Base-by-base conservation (phyloP, 1,140 invertebrate genomes). In the honey bee (Apis mellifera) region DNA sequence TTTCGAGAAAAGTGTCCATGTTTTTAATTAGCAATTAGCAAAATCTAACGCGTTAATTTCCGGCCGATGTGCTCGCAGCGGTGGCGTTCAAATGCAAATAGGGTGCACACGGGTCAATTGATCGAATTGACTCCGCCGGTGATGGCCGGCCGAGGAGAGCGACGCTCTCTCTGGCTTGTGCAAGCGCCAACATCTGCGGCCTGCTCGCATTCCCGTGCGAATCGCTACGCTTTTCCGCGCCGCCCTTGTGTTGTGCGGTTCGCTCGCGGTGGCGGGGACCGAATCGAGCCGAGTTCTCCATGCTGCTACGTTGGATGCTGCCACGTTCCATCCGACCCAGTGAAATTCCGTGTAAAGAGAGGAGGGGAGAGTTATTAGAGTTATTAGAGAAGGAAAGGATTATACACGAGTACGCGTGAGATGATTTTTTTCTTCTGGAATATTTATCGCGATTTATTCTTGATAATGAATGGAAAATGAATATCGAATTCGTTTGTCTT, bases 11-110 rank as follows among this genome's bases (percentile, higher is more conserved):
- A 21, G 70, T 19, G 23, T 64, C 32, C 42, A 11, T 91, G 91
- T 93, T 94, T 94, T 94, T 93, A 94, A 93, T 94, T 92, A 93
- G 92, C 92, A 94, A 93, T 94, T 94, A 93, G 90, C 89, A 88
- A 42, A 42, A 88, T 89, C 92, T 91, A 93, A 92, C 92, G 91
- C 92, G 93, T 93, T 93, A 93, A 93, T 94, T 94, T 93, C 93
- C 91, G 91, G 87, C 84, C 92, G 89, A 91, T 92, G 88, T 92
- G 89, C 91, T 90, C 32, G 32, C 32, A 7, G 4, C 5, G 5
- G 32, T 5, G 32, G 32, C 4, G 32, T 42, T 7, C 32, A 5
- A 42, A 42, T 42, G 32, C 32, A 42, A 42, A 42, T 42, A 42
- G 32, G 32, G n/a, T 42, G 32, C 65, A 75, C 88, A 89, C 85